Base-by-base conservation (phyloP, 1,140 invertebrate genomes). In the Drosophila bocki region DNA sequence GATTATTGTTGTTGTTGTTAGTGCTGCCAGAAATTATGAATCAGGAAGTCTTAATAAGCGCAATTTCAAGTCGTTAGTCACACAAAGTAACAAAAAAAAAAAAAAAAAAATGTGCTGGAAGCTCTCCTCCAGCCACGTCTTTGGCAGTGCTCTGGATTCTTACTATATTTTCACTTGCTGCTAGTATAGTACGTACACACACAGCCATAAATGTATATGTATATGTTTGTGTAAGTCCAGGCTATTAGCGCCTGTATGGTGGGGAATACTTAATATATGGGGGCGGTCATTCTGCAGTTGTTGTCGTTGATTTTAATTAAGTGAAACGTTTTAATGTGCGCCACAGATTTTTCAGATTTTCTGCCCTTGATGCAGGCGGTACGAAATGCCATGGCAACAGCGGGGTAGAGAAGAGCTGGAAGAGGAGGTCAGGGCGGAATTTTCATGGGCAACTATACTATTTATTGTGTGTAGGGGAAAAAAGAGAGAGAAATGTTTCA, bases 31-130 rank as follows among this genome's bases (percentile, higher is more conserved):
- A 78, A 83, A 87, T 91, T 87, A 87, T 81, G 80, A 86, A 91
- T 91, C 87, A 91, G 87, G 87, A 91, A 91, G 87, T 91, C 87
- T 91, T 91, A 91, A 91, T 91, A 91, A 91, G 83, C 83, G 82
- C 87, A 91, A 91, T 91, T 91, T 91, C 71, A 86, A 80, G 82
- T 91, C 83, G 83, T 91, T 91, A 91, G 83, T 91, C 80, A 80
- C 71, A 80, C 71, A 82, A 65, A 72, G 64, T 70, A 78, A 62
- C 19, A 53, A 61, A 22, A 45, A 9, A 9, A 58, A 35, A 26
- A 53, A 45, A 17, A 32, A 61, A 37, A 53, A n/a, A 72, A 74
- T 64, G 53, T 72, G 45, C 69, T 72, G 76, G 45, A 74, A 78
- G 74, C 65, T 60, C 68, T 72, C 74, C 58, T 68, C 78, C 45